These are phyloP conservation scores for Arion vulgaris DNA, from an alignment of 1,140 invertebrate species.

Conservation along the genomic window DNA sequence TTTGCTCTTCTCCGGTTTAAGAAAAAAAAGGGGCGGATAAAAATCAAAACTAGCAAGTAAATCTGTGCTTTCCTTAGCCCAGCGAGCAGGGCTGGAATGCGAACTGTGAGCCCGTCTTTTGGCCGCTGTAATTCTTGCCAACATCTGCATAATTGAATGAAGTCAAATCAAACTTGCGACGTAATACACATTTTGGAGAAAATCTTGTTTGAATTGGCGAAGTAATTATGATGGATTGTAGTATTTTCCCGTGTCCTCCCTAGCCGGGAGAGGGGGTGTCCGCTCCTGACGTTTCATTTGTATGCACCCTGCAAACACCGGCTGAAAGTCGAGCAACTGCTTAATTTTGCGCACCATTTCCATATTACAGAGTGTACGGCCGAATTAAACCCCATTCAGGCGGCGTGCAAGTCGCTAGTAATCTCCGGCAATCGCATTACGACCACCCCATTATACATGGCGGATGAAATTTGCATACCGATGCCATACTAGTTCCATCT, in stretches of 20 bases:
- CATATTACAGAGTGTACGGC: slow-evolving; percentile 44
- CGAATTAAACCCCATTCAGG: slow-evolving; percentile 44
- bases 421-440: slow-evolving; percentile 51
- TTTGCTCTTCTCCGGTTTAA: background rate
- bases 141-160: slow-evolving; percentile 54
- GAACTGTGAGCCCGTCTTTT: slow-evolving; percentile 39
- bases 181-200: slow-evolving; percentile 49
- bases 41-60: background rate
- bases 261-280: background rate
- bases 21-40: no score
- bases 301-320: slow-evolving; percentile 47
- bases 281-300: slow-evolving; percentile 47
- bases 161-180: slow-evolving; percentile 47
- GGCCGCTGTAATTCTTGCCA: slow-evolving; percentile 42
- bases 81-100: slow-evolving; percentile 23
- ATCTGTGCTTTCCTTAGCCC: slow-evolving; percentile 8
- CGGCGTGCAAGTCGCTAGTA: slow-evolving; percentile 43
- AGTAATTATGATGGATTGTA: slow-evolving; percentile 56
- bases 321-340: slow-evolving; percentile 41
- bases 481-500: slow-evolving; percentile 36
- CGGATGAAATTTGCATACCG: slow-evolving; percentile 51
- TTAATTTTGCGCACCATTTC: slow-evolving; percentile 52
- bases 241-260: slow-evolving; percentile 40
- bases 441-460: slow-evolving; percentile 42
- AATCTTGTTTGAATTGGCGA: slow-evolving; percentile 50